A percentile compares a stretch with the other conserved stretches of the same genome.
These are phyloP conservation scores for Platysteira castanea DNA, from an alignment of 2,113 vertebrate species.

Conservation along the genomic window DNA sequence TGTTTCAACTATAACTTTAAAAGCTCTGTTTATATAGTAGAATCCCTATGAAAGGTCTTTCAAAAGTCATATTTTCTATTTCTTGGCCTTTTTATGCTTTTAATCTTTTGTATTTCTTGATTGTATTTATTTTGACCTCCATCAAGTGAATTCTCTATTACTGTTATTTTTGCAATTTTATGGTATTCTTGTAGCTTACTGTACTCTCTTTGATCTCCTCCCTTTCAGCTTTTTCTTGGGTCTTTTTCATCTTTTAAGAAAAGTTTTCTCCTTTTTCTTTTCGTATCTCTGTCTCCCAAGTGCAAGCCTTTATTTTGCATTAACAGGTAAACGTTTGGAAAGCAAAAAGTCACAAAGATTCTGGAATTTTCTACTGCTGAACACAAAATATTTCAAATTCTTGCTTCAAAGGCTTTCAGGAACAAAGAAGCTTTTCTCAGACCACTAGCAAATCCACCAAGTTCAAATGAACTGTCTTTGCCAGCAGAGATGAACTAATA, in stretches of 20 bases:
- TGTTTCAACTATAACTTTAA: not conserved
- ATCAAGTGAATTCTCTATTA: conserved; percentile 64
- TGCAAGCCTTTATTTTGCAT: conserved; percentile 55
- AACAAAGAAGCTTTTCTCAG: conserved; percentile 76
- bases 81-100: conserved; percentile 55
- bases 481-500: conserved; percentile 75
- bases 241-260: conserved; percentile 65
- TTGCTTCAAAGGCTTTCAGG: conserved; percentile 71
- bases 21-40: conserved; percentile 44
- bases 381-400: conserved; percentile 61
- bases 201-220: conserved; percentile 68
- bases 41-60: not conserved
- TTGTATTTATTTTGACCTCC: conserved; percentile 68
- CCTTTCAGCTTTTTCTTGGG: conserved; percentile 61
- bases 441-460: conserved; percentile 55
- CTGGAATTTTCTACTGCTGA: conserved; percentile 51
- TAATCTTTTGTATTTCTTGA: conserved; percentile 51
- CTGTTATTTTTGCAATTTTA: conserved; percentile 75
- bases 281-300: conserved; percentile 56
- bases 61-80: not conserved
- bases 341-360: conserved; percentile 46
- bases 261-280: conserved; percentile 37
- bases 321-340: conserved; percentile 65
- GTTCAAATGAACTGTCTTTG: conserved; percentile 67
- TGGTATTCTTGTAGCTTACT: conserved; percentile 57